Base-by-base conservation (phyloP, 2,888 invertebrate species). In the Sarcophaga subvicina region DNA sequence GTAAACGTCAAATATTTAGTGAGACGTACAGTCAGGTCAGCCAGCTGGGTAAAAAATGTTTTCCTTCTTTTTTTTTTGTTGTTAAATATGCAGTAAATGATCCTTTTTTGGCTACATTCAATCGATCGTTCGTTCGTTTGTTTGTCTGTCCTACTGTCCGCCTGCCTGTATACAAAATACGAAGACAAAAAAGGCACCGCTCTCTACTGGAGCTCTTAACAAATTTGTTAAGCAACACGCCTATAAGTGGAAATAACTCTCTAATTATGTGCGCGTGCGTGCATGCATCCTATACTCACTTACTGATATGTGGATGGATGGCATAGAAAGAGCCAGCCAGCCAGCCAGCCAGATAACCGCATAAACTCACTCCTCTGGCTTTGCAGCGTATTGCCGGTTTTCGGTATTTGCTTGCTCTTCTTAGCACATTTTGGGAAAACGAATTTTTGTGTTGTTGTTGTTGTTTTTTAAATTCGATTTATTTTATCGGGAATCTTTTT, bases 181-280 rank as follows among this genome's bases (percentile, higher is more conserved):
- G 37, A 8, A 37, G 37, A 71, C 85, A 85, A 91, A 90, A 92
- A 91, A 92, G 92, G 87, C 88, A 91, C 91, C 92, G 92, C 92
- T 89, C 92, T 88, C 92, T 88, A 90, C 89, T 91, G 92, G 92
- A 91, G 92, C 91, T 92, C 91, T 90, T 91, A 91, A 91, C 91
- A 91, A 92, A 91, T 92, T 91, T 91, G 92, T 91, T 91, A 90
- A 90, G 90, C 91, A 91, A 91, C 91, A 91, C 91, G 91, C 91
- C 91, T 90, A 88, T 89, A 81, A 78, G 80, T 86, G 85, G 88
- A 87, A 84, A 81, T 88, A 86, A 86, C 89, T 90, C 91, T 91
- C 91, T 91, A 91, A 91, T 92, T 92, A 91, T 89, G 89, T 89
- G 86, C 91, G 91, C 91, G 91, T 91, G 91, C 89, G 89, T 89